Conservation (phyloP, 2,113 vertebrate genomes). For the Urocynchramus pylzowi region DNA sequence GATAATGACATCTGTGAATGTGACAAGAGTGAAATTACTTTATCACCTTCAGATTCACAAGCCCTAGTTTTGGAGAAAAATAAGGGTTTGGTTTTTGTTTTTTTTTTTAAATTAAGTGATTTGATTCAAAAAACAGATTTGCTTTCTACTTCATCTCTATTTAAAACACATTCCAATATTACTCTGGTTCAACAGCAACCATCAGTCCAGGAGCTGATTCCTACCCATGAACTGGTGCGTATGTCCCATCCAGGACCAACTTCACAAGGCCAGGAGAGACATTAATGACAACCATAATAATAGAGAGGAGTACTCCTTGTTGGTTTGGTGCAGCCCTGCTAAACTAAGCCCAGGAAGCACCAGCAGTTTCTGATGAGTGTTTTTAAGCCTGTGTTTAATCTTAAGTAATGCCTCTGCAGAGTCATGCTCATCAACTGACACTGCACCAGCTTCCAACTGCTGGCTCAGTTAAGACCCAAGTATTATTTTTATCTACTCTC, state of each 20-base stretch:
- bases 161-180: not conserved
- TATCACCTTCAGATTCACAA: not conserved
- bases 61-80: not conserved
- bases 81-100: not conserved
- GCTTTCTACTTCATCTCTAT: not conserved
- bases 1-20: not conserved
- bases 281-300: not conserved
- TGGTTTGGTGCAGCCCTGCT: not conserved
- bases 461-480: not conserved
- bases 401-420: not conserved
- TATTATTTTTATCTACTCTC: not conserved
- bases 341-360: not conserved
- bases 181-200: not conserved
- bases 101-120: not conserved
- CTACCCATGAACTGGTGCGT: too few relatives aligned
- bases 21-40: not conserved
- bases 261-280: not conserved
- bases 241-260: not conserved
- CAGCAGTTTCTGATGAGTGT: not conserved
- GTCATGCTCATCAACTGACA: not conserved
- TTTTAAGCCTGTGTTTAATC: not conserved
- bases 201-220: not conserved
- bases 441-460: not conserved
- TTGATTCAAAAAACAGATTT: not conserved
- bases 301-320: rapidly evolving